Evolutionary conservation across 2,113 vertebrate species (phyloP).

Genomic region (Salvator merianae): DNA sequence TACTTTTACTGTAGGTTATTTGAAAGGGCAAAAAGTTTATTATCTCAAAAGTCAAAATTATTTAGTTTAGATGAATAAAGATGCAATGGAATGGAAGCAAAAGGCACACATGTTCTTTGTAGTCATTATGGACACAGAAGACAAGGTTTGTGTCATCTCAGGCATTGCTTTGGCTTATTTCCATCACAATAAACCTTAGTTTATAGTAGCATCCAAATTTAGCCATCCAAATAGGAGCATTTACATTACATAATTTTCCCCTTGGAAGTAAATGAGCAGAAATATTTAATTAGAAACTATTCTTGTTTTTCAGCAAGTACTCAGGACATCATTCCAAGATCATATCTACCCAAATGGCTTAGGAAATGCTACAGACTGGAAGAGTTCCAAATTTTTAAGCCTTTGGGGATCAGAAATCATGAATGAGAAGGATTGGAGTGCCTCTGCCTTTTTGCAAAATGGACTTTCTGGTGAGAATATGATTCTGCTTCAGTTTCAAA

Average conservation of each 20-base stretch:
- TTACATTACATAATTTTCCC: constrained; percentile 19
- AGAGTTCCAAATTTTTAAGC: constrained; percentile 95
- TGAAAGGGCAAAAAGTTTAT: no score
- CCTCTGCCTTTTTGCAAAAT: constrained; percentile 90
- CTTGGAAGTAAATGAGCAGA: constrained; percentile 51
- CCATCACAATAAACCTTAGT: neutral
- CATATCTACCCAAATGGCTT: constrained; percentile 96
- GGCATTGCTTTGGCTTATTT: neutral
- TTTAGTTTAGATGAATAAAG: no score
- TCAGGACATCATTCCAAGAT: constrained; percentile 91
- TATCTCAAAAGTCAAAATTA: no score
- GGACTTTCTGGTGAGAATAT: constrained; percentile 88
- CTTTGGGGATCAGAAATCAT: constrained; percentile 96
- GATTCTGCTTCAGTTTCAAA: constrained; percentile 47
- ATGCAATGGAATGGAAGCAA: neutral
- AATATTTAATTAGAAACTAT: constrained; percentile 62
- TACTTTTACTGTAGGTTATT: no score
- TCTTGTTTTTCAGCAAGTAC: constrained; percentile 82
- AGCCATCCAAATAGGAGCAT: neutral
- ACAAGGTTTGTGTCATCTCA: neutral
- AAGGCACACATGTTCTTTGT: neutral
- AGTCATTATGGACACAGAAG: neutral
- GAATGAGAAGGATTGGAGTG: constrained; percentile 94
- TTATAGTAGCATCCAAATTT: neutral
- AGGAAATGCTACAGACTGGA: constrained; percentile 90